phyloP scores from a whole-genome alignment of 2,113 vertebrate genomes.

The Paradisaea rubra region DNA sequence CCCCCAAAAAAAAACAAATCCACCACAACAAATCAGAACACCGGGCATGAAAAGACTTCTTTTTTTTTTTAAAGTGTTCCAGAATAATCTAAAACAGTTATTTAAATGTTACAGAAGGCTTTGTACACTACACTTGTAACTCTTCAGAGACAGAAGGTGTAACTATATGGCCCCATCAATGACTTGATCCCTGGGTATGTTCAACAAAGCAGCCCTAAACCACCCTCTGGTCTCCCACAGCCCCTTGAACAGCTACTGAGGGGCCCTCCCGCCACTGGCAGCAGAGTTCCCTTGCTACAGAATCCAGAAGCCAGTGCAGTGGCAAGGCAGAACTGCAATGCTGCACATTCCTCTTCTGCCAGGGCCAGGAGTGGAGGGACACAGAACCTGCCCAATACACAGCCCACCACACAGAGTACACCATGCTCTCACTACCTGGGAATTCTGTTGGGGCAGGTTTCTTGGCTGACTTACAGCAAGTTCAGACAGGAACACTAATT shows the following conservation, averaged over 20 bases:
- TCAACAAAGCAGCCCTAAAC: background rate
- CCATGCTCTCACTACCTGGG: background rate
- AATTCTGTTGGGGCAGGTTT: background rate
- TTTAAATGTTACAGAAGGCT: background rate
- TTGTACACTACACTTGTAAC: background rate
- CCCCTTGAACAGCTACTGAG: background rate
- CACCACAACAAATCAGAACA: background rate
- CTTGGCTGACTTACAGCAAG: background rate
- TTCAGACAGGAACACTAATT: background rate
- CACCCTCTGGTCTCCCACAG: background rate
- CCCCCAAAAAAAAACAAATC: rapidly evolving
- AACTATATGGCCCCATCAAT: background rate
- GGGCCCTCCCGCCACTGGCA: rapidly evolving
- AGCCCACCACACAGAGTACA: background rate
- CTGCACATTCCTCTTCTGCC: background rate
- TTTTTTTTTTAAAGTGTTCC: background rate
- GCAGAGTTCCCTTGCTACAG: background rate
- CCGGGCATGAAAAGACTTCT: background rate
- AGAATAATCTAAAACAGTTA: background rate
- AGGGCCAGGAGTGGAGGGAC: background rate
- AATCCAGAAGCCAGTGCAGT: background rate
- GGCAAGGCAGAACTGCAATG: background rate
- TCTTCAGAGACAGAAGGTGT: background rate
- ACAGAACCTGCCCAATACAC: background rate
- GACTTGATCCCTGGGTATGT: background rate